Evolutionary conservation across 2,888 invertebrate genomes (phyloP).

Genomic region (Pomacea canaliculata): DNA sequence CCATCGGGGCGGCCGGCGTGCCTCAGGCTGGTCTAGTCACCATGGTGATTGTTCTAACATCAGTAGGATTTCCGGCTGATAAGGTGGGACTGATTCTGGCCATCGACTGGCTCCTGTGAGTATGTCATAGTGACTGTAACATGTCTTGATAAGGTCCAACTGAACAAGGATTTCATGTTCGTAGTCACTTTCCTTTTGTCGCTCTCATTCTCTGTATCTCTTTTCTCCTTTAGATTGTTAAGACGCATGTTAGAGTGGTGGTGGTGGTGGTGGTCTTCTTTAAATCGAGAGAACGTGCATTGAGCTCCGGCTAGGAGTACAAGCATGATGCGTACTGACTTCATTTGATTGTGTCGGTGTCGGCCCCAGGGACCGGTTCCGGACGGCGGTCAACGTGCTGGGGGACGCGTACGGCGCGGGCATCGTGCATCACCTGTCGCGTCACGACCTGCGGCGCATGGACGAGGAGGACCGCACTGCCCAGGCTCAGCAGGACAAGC

Average conservation of each 20-base stretch:
- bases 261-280: too few relatives aligned
- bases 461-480: slow-evolving; percentile 25
- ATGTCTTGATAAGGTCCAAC: too few relatives aligned
- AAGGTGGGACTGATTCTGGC: slow-evolving; percentile 71
- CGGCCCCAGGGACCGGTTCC: slow-evolving; percentile 74
- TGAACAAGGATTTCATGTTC: background rate
- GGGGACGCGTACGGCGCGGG: slow-evolving; percentile 94
- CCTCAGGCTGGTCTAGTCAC: slow-evolving; percentile 95
- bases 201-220: background rate
- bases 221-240: background rate
- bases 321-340: too few relatives aligned
- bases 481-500: background rate
- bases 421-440: slow-evolving; percentile 82
- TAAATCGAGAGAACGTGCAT: too few relatives aligned
- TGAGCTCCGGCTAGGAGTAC: too few relatives aligned
- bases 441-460: slow-evolving; percentile 38
- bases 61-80: slow-evolving; percentile 71
- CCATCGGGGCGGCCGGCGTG: slow-evolving; percentile 96
- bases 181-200: background rate
- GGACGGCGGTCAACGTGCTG: slow-evolving; percentile 85
- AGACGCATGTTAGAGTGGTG: too few relatives aligned
- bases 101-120: slow-evolving; percentile 72
- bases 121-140: background rate
- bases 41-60: slow-evolving; percentile 76
- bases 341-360: too few relatives aligned